These are phyloP conservation scores for Agrilus mali DNA, from an alignment of 2,888 invertebrate species.

Conservation along the genomic window DNA sequence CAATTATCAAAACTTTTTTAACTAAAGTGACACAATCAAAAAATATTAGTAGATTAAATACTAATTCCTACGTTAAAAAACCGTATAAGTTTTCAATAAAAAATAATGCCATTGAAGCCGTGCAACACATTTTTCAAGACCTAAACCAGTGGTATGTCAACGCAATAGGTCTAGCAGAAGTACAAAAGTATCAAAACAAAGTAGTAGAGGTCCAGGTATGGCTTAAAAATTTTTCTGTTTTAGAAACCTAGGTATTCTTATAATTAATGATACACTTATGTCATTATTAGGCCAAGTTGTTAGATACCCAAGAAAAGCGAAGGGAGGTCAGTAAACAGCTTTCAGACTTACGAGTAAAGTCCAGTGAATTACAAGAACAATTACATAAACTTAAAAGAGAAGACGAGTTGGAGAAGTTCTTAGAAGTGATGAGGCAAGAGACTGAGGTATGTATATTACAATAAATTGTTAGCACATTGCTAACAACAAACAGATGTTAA, in stretches of 20 bases:
- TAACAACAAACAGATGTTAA: neutral
- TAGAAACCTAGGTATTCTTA: neutral
- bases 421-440: conserved; percentile 59
- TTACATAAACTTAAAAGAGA: conserved; percentile 65
- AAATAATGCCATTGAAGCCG: no score
- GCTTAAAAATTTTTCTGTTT: neutral
- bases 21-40: no score
- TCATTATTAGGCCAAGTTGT: conserved; percentile 49
- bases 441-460: conserved; percentile 42
- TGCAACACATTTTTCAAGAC: conserved; percentile 26
- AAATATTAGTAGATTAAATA: no score
- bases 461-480: neutral
- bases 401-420: conserved; percentile 52
- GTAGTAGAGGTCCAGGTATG: conserved; percentile 55
- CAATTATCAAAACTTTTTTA: no score
- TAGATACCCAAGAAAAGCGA: conserved; percentile 50
- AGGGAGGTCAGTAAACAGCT: conserved; percentile 49
- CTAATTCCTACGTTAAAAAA: no score
- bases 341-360: conserved; percentile 44
- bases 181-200: conserved; percentile 58
- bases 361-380: conserved; percentile 61
- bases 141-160: conserved; percentile 54
- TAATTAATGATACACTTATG: conserved; percentile 11
- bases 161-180: conserved; percentile 65
- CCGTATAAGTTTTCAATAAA: no score